Evolutionary conservation across 2,888 invertebrate genomes (phyloP), one percentile per base, ranked within the genome.

Genomic region (Hydrotaea diabolus): DNA sequence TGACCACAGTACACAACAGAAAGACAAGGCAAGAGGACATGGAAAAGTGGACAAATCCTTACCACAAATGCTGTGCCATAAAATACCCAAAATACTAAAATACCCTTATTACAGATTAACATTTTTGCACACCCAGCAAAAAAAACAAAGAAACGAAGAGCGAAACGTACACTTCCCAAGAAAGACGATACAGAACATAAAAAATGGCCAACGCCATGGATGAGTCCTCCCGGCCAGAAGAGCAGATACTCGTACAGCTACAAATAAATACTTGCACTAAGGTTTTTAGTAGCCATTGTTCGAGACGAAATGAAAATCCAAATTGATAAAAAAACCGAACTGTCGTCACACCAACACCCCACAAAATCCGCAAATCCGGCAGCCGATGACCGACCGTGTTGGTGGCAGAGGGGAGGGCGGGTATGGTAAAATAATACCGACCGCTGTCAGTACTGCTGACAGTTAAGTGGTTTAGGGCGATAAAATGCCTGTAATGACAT

Each of bases 381-480:
- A 23, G 13, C 31, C 36, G 13, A 26, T 36, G n/a, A 17, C 7
- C 39, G 21, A 19, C n/a, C n/a, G n/a, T n/a, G n/a, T n/a, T n/a
- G n/a, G n/a, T n/a, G n/a, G n/a, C n/a, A n/a, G 49, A 62, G 43
- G 7, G 43, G 43, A 43, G 75, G 26, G 15, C 23, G 36, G 59
- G 59, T 9, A 43, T 78, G 80, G 66, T 39, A 73, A 69, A 73
- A 39, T 15, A 43, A 59, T 74, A 83, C 80, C 73, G 89, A 90
- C 90, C 91, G 91, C 90, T 91, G 91, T 91, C 90, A 90, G 87
- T 90, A 87, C 83, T 88, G 88, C 89, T 91, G 91, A 90, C 91
- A 91, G 89, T 87, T 90, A 91, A 90, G 91, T 91, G 91, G 90
- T 90, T 90, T 89, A 89, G 88, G 90, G 90, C 91, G 89, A 89